phyloP scores from a whole-genome alignment of 2,888 invertebrate genomes.

The Lasioglossum villosulum region DNA sequence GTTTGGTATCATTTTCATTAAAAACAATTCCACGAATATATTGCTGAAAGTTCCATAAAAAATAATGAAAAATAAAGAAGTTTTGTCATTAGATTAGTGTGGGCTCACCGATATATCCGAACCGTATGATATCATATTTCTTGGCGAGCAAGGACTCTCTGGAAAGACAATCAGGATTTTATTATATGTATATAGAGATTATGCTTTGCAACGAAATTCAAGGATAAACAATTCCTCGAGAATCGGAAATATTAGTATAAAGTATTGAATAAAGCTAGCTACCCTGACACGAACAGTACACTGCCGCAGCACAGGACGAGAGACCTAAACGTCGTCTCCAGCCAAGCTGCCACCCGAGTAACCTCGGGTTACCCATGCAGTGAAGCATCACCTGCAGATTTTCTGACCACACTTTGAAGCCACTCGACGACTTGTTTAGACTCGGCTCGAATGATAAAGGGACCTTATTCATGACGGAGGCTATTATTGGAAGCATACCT shows the following conservation, averaged over 20 bases:
- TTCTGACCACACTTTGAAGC: conserved; percentile 1
- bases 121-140: too few relatives aligned
- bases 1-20: too few relatives aligned
- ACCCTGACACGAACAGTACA: neutral
- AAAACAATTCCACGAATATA: too few relatives aligned
- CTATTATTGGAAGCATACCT: neutral
- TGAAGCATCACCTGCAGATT: neutral
- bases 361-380: conserved; percentile 1
- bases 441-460: neutral
- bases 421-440: neutral
- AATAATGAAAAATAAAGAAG: too few relatives aligned
- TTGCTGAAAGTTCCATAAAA: too few relatives aligned
- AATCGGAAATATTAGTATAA: too few relatives aligned
- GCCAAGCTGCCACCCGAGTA: neutral
- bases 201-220: neutral
- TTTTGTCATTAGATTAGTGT: too few relatives aligned
- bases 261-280: too few relatives aligned
- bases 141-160: too few relatives aligned
- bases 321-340: neutral
- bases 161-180: too few relatives aligned
- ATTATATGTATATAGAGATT: too few relatives aligned
- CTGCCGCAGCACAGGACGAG: neutral
- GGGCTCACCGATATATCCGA: too few relatives aligned
- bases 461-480: neutral
- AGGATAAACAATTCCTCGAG: neutral